Evolutionary conservation across 37 sponge, comb jelly and placozoan genomes (phyloP), one percentile per base, ranked within the genome.

Genomic region (Amphimedon queenslandica): DNA sequence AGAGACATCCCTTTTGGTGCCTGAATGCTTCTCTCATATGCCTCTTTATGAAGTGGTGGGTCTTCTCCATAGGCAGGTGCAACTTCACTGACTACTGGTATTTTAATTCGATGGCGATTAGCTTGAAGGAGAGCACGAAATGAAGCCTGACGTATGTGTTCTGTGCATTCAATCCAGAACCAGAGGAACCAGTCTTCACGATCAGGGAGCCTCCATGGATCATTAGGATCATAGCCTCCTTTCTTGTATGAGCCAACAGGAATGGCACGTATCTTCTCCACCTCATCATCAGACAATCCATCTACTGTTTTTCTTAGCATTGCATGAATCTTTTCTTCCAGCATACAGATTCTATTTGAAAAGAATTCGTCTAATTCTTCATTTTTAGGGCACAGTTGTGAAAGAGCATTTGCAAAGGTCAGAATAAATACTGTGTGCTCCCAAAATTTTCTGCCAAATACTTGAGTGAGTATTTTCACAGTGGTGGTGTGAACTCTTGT

Each of bases 181-280:
- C 5, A 25, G 5, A n/a, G 5, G 28, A 60, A 60, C 61, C 61
- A 60, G 61, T 60, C 61, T n/a, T 60, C 27, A n/a, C 61, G 61
- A 60, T 60, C 61, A n/a, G 61, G 61, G 5, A 60, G 61, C 5
- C 24, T 6, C 61, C 61, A 60, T 11, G 21, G 61, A n/a, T 25
- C 21, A n/a, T 60, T 60, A 13, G 5, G 8, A n/a, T n/a, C n/a
- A 60, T 6, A 60, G 13, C 8, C 13, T 18, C 53, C 53, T 47
- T 47, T 8, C 53, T 47, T 47, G 13, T 47, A 47, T 47, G 53
- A 47, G 27, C 61, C 61, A 60, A 60, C 61, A n/a, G 61, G 61
- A 25, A 60, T 25, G 21, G 27, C 27, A 60, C 61, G 61, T n/a
- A 60, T n/a, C 27, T n/a, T n/a, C 61, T 60, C 27, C 21, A 60